These are phyloP conservation scores for Vollenhovia emeryi DNA, from an alignment of 1,140 invertebrate genomes.

Conservation along the genomic window DNA sequence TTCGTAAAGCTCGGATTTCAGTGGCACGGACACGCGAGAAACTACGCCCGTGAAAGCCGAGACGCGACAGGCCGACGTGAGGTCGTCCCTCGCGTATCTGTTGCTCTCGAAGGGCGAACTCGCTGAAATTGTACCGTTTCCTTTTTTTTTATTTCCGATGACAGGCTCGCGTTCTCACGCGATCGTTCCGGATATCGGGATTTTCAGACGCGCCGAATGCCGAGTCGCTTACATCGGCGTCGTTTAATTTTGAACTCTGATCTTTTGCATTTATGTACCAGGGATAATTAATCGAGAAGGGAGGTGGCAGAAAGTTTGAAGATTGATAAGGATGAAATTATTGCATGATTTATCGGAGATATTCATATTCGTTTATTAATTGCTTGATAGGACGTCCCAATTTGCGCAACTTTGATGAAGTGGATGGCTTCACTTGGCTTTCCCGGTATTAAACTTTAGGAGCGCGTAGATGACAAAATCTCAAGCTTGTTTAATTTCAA, in stretches of 20 bases:
- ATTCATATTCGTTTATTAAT: not conserved
- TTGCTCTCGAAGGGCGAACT: not conserved
- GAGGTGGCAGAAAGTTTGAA: not conserved
- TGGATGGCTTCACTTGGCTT: not conserved
- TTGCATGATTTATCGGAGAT: not conserved
- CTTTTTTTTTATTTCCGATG: not conserved
- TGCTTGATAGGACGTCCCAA: not conserved
- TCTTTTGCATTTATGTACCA: not conserved
- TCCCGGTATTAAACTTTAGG: not conserved
- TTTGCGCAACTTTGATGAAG: not conserved
- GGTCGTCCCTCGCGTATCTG: not conserved
- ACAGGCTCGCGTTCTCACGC: not conserved
- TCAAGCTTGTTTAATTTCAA: not conserved
- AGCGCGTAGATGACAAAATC: not conserved
- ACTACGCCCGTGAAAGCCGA: constrained; percentile 13
- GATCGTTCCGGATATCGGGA: not conserved
- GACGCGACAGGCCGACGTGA: not conserved
- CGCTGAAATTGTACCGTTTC: not conserved
- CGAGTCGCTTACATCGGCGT: not conserved
- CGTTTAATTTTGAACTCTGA: not conserved
- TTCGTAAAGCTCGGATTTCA: not conserved
- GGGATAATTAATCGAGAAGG: not conserved
- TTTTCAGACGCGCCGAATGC: not conserved
- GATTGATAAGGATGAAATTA: not conserved
- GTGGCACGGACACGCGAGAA: not conserved